Evolutionary conservation across 1,140 invertebrate species (phyloP).

Genomic region (Drosophila carrolli): DNA sequence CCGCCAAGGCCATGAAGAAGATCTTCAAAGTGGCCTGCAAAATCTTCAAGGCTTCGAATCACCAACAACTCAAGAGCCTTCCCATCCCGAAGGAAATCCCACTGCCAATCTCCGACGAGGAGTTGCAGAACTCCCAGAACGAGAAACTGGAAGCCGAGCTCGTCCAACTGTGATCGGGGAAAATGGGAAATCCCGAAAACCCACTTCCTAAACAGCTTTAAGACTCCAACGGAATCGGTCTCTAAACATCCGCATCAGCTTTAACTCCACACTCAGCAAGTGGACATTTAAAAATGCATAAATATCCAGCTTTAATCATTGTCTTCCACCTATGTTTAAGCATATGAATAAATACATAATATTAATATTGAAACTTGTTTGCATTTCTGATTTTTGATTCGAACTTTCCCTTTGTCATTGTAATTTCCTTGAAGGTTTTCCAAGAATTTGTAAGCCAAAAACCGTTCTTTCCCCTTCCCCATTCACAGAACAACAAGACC

Average conservation of each 20-base stretch:
- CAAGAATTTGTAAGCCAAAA: conserved; percentile 49
- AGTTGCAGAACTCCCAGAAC: conserved; percentile 37
- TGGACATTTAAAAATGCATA: conserved; percentile 30
- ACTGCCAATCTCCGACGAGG: conserved; percentile 19
- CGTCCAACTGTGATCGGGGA: conserved; percentile 36
- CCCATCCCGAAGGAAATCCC: conserved; percentile 4
- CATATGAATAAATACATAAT: conserved; percentile 36
- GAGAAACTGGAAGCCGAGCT: conserved; percentile 43
- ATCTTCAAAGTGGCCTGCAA: conserved; percentile 49
- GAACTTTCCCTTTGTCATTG: conserved; percentile 46
- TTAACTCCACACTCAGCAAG: conserved; percentile 33
- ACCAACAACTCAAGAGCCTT: conserved; percentile 16
- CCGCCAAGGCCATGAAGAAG: conserved; percentile 44
- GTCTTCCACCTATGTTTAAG: conserved; percentile 57
- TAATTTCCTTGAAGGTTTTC: conserved; percentile 49
- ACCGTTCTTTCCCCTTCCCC: conserved; percentile 42
- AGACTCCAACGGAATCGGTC: conserved; percentile 45
- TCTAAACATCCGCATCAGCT: conserved; percentile 53
- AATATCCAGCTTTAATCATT: conserved; percentile 41
- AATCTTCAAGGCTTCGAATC: conserved; percentile 31
- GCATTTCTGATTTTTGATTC: conserved; percentile 30
- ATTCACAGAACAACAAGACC: conserved; percentile 32
- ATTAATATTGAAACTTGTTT: conserved; percentile 30
- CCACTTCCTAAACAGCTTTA: conserved; percentile 34
- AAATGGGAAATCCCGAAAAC: conserved; percentile 8